These are phyloP conservation scores for Paracyprichromis sp. DNA, from an alignment of 2,113 vertebrate species.

Conservation along the genomic window DNA sequence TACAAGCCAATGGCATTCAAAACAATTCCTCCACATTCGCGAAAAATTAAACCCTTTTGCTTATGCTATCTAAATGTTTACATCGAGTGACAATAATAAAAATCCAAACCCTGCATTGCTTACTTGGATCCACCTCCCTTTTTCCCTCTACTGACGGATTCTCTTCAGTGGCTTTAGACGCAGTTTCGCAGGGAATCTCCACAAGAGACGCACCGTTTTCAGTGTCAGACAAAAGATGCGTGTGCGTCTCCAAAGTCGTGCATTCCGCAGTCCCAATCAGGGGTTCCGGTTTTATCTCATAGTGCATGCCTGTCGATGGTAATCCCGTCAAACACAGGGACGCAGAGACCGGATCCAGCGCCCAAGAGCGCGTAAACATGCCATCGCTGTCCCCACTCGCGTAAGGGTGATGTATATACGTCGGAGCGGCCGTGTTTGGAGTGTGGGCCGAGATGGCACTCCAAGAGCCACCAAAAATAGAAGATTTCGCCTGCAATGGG, in stretches of 20 bases:
- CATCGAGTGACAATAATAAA: neutral
- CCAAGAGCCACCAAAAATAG: conserved; percentile 90
- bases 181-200: conserved; percentile 81
- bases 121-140: conserved; percentile 84
- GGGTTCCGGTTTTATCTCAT: conserved; percentile 94
- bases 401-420: conserved; percentile 85
- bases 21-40: neutral
- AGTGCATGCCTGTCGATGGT: conserved; percentile 82
- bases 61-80: neutral
- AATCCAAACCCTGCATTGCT: conserved; percentile 46
- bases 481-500: conserved; percentile 89
- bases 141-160: conserved; percentile 77
- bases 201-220: conserved; percentile 81
- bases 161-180: conserved; percentile 77
- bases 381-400: conserved; percentile 83
- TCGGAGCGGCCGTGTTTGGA: conserved; percentile 78
- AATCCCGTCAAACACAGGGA: conserved; percentile 92
- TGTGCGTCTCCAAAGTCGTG: conserved; percentile 87
- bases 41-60: neutral
- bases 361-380: conserved; percentile 94
- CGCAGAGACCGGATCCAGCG: conserved; percentile 85
- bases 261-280: conserved; percentile 80
- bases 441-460: conserved; percentile 81
- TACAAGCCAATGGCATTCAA: neutral
- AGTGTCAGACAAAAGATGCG: conserved; percentile 88